Base-by-base conservation (phyloP, 2,113 vertebrate species). In the Melanerpes aurifrons region DNA sequence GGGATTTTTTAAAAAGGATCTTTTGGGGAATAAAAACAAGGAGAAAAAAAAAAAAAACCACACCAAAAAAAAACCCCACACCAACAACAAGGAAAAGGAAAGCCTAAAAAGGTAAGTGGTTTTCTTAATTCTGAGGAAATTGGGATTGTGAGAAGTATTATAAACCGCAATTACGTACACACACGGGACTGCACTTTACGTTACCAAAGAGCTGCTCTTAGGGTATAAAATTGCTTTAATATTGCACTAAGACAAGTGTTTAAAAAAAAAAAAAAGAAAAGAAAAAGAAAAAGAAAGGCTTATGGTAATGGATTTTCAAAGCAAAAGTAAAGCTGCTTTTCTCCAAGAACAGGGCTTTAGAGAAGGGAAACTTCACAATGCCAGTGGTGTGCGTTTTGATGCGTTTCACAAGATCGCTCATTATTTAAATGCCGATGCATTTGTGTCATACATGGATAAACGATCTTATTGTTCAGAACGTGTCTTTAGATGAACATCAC, bases 391-490 rank as follows among this genome's bases (percentile, higher is more conserved):
- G 59, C 68, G 3, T 94, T 97, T 94, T 94, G 87, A 91, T 95
- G 91, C 90, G 90, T 94, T 97, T 97, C 96, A 97, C 92, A 96
- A 97, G 95, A 97, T 95, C 92, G 86, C 95, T 95, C 96, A 96
- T 96, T 97, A 97, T 97, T 97, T 91, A 96, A 97, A 98, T 97
- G 97, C 97, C 93, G 1, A 91, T 68, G 90, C 94, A 96, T 97
- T 97, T 97, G 96, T 96, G 97, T 98, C 98, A 98, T 92, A 94
- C 70, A 89, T 74, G 96, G 97, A 98, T 97, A 98, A 98, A 97
- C 1, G 93, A 93, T 93, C 76, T 97, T 93, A 97, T 97, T 98
- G 97, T 98, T 98, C 96, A 82, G 93, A 96, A 96, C 92, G 87
- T 84, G 95, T 95, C 97, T 97, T 97, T 96, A 93, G 96, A 95